A percentile compares a stretch with the other conserved stretches of the same genome.
Evolutionary conservation across 2,888 invertebrate genomes (phyloP).

Genomic region (Notodonta ziczac): DNA sequence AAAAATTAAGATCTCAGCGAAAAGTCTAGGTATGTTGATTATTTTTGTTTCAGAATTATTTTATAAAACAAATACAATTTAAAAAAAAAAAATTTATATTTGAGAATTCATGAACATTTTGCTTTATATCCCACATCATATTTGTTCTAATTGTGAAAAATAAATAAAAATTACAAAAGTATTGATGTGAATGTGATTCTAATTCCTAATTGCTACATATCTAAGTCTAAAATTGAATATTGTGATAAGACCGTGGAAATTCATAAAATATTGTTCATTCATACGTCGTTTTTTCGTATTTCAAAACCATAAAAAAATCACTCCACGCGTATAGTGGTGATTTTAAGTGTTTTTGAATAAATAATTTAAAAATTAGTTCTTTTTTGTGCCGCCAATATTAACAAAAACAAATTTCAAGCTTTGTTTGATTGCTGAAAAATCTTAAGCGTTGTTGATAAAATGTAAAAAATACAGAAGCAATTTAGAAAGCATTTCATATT

Average conservation of each 20-base stretch:
- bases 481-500: conserved; percentile 36
- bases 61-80: background rate
- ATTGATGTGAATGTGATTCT: conserved; percentile 19
- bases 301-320: conserved; percentile 11
- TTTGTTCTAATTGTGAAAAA: conserved; percentile 10
- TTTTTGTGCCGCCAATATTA: conserved; percentile 29
- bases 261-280: background rate
- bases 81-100: too few relatives aligned
- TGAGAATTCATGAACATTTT: too few relatives aligned
- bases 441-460: conserved; percentile 4
- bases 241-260: conserved; percentile 22
- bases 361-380: conserved; percentile 18
- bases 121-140: conserved; percentile 20
- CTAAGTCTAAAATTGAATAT: conserved; percentile 36
- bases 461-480: background rate
- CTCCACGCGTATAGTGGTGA: conserved; percentile 37
- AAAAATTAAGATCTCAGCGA: background rate
- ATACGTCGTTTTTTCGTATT: background rate
- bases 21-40: background rate
- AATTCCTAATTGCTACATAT: conserved; percentile 32
- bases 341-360: conserved; percentile 14
- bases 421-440: conserved; percentile 24
- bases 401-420: conserved; percentile 29
- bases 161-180: conserved; percentile 9
- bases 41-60: background rate